Evolutionary conservation across 64 coral and sea anemone genomes (phyloP).

Genomic region (Trachythela sp.): DNA sequence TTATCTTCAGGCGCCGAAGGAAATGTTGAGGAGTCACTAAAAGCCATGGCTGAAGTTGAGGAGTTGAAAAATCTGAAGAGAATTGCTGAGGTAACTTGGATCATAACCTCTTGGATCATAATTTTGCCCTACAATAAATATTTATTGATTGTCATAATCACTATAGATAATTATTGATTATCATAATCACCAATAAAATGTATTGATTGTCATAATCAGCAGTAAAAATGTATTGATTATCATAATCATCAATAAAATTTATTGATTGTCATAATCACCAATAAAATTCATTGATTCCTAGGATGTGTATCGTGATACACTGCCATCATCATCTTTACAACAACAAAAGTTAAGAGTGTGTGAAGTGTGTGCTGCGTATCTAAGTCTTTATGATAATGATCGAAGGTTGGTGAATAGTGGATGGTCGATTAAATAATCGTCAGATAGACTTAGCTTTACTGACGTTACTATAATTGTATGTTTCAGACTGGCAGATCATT

Average conservation of each 20-base stretch:
- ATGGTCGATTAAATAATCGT: no score
- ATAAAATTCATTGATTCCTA: slow-evolving; percentile 5
- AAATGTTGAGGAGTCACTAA: slow-evolving; percentile 94
- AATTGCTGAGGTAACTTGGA: slow-evolving; percentile 68
- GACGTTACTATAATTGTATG: not conserved
- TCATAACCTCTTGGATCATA: no score
- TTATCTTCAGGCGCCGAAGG: slow-evolving; percentile 73
- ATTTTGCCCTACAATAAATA: no score
- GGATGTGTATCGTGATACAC: slow-evolving; percentile 74
- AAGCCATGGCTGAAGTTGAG: slow-evolving; percentile 82
- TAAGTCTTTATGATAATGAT: slow-evolving; percentile 98
- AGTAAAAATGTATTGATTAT: no score
- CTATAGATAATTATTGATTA: not conserved
- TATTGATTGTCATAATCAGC: not conserved
- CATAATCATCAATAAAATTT: not conserved
- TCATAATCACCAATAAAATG: not conserved
- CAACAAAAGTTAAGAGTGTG: slow-evolving; percentile 95
- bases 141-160: not conserved
- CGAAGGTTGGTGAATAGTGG: slow-evolving; percentile 55
- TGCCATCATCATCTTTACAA: slow-evolving; percentile 89
- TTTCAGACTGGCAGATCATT: slow-evolving; percentile 90
- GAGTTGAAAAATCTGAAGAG: slow-evolving; percentile 77
- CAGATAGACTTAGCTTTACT: not conserved
- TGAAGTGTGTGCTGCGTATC: slow-evolving; percentile 99
- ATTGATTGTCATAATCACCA: no score